Base-by-base conservation (phyloP, 2,113 vertebrate genomes). In the Urocolius indicus region DNA sequence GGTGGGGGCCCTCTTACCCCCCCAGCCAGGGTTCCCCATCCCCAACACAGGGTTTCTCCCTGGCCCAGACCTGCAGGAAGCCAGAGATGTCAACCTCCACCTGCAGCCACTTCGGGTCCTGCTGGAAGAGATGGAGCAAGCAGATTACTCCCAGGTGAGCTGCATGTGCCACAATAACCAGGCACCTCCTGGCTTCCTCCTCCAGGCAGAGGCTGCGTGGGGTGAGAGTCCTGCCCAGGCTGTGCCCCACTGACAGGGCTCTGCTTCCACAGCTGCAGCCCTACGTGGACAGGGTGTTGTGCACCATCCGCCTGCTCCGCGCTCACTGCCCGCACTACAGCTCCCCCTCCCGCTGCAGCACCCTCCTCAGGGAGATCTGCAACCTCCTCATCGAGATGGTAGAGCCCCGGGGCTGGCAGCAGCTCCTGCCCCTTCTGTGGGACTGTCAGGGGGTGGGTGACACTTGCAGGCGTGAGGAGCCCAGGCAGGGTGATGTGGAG, bases 351-450 rank as follows among this genome's bases (percentile, higher is more conserved):
- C 94, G 95, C 46, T 4, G 93, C 63, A 90, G 98, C 11, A 92
- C 98, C 41, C 61, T 99, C 85, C 96, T 99, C 89, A 98, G 98
- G 96, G 98, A 98, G 95, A 97, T 98, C 94, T 98, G 97, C 97
- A 98, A 98, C 96, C 97, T 98, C 65, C 80, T 98, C 91, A 97
- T 98, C 5, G 96, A 97, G 32, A 92, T 95, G 98, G 98, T 99
- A 98, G 34, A n/a, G 75, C 21, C 65, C 61, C 14, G 5, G 38
- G 36, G 18, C 52, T 5, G 11, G 57, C 2, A 0, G 3, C 0
- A 2, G 43, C 38, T 14, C 23, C 32, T 3, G 46, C 34, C 22
- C 5, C 17, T 16, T 32, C 27, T 57, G 30, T 5, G 59, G 67
- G 30, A 27, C 57, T 3, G 0, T 4, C 4, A 13, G 26, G 12